Percentiles rank a stretch among this genome's conserved stretches.
Conservation (phyloP, 2,888 invertebrate genomes). For the Drosophila hamatofila region DNA sequence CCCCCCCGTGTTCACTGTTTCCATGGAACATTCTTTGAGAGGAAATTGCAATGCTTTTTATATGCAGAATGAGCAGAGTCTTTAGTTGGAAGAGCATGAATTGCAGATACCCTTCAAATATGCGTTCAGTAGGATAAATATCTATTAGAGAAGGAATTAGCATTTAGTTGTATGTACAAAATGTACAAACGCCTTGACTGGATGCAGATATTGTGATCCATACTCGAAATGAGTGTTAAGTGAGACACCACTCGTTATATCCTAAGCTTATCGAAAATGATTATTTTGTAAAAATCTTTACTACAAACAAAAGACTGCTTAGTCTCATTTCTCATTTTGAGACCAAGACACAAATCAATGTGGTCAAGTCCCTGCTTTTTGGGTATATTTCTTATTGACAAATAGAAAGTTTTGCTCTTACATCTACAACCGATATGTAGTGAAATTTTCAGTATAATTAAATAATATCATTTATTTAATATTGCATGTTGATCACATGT, state of each 20-base stretch:
- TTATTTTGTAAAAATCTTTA: no score
- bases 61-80: background rate
- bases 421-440: background rate
- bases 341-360: no score
- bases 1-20: background rate
- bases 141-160: background rate
- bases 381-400: background rate
- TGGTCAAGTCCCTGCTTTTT: background rate
- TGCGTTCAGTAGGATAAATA: background rate
- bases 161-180: background rate
- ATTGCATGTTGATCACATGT: no score
- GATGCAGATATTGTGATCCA: no score
- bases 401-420: background rate
- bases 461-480: background rate
- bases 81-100: background rate
- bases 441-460: background rate
- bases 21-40: background rate
- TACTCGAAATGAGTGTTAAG: no score
- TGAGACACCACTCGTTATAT: no score
- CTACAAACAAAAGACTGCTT: no score
- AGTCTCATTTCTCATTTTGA: no score
- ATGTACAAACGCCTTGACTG: background rate
- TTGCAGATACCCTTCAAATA: background rate
- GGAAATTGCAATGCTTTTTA: constrained; percentile 21
- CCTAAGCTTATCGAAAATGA: no score